These are phyloP conservation scores for Rhinoraja longicauda DNA, from an alignment of 2,797 vertebrate species.

Conservation along the genomic window DNA sequence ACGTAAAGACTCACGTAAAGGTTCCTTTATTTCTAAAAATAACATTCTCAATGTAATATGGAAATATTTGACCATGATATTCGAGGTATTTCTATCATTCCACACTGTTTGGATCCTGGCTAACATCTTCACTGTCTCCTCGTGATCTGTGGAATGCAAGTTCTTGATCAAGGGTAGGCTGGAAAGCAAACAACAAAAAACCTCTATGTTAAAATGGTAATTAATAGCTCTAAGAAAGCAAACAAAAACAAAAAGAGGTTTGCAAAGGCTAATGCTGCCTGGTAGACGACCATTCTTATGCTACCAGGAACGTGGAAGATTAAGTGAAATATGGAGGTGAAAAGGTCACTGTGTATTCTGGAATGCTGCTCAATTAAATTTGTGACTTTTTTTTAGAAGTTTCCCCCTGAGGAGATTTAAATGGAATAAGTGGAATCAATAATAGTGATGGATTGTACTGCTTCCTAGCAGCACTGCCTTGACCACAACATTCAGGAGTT, in stretches of 20 bases:
- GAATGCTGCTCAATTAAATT: neutral
- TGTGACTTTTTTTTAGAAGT: neutral
- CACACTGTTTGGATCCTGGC: neutral
- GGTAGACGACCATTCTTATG: neutral
- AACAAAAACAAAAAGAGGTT: neutral
- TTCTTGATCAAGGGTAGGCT: neutral
- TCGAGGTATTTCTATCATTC: neutral
- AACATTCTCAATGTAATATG: neutral
- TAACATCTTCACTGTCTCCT: neutral
- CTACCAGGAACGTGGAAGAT: neutral
- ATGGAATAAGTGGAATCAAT: neutral
- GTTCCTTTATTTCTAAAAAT: neutral
- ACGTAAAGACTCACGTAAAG: neutral
- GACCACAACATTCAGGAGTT: neutral
- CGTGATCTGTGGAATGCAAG: neutral
- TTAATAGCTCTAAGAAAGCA: neutral
- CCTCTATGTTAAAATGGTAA: neutral
- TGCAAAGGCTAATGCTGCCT: neutral
- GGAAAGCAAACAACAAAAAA: constrained; percentile 4
- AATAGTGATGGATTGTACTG: neutral
- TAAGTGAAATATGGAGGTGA: neutral
- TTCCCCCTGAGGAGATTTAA: neutral
- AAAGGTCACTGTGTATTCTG: constrained; percentile 17
- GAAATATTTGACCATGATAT: neutral
- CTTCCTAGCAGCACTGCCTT: neutral